Base-by-base conservation (phyloP, 2,888 invertebrate species). In the Spilarctia lutea region DNA sequence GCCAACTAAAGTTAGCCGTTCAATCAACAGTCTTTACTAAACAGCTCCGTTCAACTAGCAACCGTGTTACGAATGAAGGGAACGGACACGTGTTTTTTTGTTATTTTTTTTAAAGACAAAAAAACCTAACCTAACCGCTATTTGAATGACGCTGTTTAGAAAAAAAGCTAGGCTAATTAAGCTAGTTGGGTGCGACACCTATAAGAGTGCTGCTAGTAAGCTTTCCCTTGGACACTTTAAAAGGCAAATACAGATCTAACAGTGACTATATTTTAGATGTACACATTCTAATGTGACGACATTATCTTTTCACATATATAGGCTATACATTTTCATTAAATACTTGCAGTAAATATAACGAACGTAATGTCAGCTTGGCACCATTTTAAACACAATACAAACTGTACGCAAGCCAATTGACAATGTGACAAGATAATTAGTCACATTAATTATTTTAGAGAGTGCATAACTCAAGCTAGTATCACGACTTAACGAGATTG, bases 391-490 rank as follows among this genome's bases (percentile, higher is more conserved):
- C 48, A 82, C 30, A 75, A 82, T 76, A 35, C 74, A 80, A 77
- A 80, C 78, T 33, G 73, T 77, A 79, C 73, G 73, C 75, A 80
- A 84, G 83, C 80, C 84, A 78, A 82, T 82, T 69, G 73, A 77
- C 79, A 70, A 72, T 80, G 79, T 82, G 81, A 79, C 67, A 80
- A 84, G 82, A 85, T 79, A 82, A 81, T 81, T 77, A 82, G 79
- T 87, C 87, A 85, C 87, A 86, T 81, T 70, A 66, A 66, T 74
- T 68, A 30, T 73, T 79, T 77, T 83, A 87, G 84, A 88, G 84
- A 86, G 88, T 90, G 90, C 87, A 86, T 73, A 85, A 88, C 88
- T 85, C 87, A 87, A 87, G 88, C 88, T 87, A 86, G 75, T 79
- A 85, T 77, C 74, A 79, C 83, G 83, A 81, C 83, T 72, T 72